Evolutionary conservation across 1,140 invertebrate species (phyloP).

Genomic region (Zeugodacus cucurbitae): DNA sequence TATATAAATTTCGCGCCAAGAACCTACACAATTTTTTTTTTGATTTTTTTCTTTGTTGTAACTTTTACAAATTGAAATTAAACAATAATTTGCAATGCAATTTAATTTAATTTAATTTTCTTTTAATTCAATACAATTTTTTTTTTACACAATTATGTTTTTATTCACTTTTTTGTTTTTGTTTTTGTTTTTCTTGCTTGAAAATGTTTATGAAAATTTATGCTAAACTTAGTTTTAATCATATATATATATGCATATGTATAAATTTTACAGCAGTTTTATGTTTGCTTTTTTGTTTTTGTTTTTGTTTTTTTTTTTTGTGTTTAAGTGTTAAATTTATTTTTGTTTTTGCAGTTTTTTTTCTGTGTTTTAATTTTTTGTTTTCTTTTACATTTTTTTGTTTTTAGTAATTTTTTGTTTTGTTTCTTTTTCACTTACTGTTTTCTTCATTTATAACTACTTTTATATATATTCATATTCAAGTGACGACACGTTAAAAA

Average conservation of each 20-base stretch:
- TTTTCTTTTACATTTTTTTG: slow-evolving; percentile 13
- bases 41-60: background rate
- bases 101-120: slow-evolving; percentile 23
- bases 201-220: slow-evolving; percentile 37
- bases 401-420: slow-evolving; percentile 8
- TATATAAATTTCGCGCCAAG: slow-evolving; percentile 5
- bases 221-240: background rate
- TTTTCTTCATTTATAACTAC: background rate
- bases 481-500: slow-evolving; percentile 38
- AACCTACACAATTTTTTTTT: background rate
- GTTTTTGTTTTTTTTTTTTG: slow-evolving; percentile 29
- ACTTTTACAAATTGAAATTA: slow-evolving; percentile 27
- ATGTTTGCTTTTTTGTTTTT: background rate
- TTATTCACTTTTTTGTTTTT: background rate
- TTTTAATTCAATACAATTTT: slow-evolving; percentile 23
- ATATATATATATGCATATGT: background rate
- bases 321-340: slow-evolving; percentile 3
- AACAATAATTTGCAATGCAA: slow-evolving; percentile 31
- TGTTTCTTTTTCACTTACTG: background rate
- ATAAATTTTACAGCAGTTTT: slow-evolving; percentile 37
- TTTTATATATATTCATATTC: slow-evolving; percentile 29
- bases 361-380: slow-evolving; percentile 5
- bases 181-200: slow-evolving; percentile 2
- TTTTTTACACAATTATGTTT: slow-evolving; percentile 25
- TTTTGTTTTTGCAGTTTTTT: slow-evolving; percentile 26